phyloP scores from a whole-genome alignment of 2,113 vertebrate genomes.

The Lanius ludovicianus region DNA sequence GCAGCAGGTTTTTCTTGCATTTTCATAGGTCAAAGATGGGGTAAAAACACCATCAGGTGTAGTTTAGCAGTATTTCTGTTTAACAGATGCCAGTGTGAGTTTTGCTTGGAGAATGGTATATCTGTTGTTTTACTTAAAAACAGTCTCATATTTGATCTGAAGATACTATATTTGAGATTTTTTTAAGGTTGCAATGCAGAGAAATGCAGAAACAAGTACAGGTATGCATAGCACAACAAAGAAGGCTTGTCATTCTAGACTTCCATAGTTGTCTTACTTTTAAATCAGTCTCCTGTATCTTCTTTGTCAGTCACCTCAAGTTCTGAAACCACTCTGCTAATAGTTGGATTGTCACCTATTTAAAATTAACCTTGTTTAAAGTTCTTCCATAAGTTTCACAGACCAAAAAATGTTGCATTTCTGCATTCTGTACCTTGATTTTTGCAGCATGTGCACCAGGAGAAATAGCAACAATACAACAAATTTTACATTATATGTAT shows the following conservation, averaged over 20 bases:
- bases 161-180: neutral
- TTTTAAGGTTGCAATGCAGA: neutral
- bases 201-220: neutral
- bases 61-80: neutral
- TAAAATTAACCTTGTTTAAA: neutral
- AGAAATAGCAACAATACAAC: neutral
- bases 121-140: neutral
- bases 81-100: neutral
- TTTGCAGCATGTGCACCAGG: neutral
- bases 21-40: neutral
- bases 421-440: neutral
- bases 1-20: neutral
- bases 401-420: neutral
- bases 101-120: neutral
- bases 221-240: rapidly evolving
- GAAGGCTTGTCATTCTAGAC: neutral
- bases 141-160: neutral
- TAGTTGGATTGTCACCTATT: neutral
- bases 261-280: neutral
- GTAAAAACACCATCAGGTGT: neutral
- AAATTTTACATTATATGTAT: rapidly evolving
- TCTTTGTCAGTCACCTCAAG: neutral
- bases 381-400: neutral
- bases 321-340: neutral
- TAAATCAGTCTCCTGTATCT: neutral